phyloP scores from a whole-genome alignment of 2,797 vertebrate species.

The Parauchenoglanis ngamensis region DNA sequence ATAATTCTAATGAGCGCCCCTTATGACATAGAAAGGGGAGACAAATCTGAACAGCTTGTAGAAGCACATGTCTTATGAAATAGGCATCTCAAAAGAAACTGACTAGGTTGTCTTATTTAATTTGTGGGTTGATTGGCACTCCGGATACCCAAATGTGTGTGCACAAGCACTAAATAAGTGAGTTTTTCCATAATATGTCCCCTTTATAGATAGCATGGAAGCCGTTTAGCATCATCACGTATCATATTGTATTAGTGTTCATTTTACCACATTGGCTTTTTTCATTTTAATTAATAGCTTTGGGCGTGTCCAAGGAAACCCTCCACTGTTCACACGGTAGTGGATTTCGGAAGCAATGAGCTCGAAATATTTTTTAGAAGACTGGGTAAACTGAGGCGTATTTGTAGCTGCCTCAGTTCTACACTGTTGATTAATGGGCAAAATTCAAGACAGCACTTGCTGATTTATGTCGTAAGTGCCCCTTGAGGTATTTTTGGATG shows the following conservation, averaged over 20 bases:
- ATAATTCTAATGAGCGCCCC: too few species aligned
- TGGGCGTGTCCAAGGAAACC: neutral
- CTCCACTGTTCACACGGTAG: neutral
- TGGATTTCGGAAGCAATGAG: neutral
- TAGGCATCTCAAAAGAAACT: too few species aligned
- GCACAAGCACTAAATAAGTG: too few species aligned
- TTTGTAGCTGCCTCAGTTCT: neutral
- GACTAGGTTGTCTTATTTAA: too few species aligned
- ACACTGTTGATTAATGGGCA: neutral
- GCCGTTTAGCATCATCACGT: too few species aligned
- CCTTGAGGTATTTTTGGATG: constrained; percentile 19
- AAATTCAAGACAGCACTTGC: neutral
- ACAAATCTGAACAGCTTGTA: too few species aligned
- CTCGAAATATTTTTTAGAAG: constrained; percentile 9
- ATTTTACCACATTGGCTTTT: neutral
- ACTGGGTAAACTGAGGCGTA: constrained; percentile 3
- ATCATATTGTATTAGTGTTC: neutral
- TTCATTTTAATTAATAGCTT: neutral
- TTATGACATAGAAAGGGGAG: too few species aligned
- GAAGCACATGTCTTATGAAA: too few species aligned
- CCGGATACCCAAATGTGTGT: too few species aligned
- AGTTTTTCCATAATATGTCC: too few species aligned
- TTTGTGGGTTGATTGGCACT: too few species aligned
- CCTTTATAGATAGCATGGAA: neutral
- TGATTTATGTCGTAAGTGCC: neutral